These are phyloP conservation scores for Tetranychus piercei DNA, from an alignment of 2,888 invertebrate genomes.

Conservation along the genomic window DNA sequence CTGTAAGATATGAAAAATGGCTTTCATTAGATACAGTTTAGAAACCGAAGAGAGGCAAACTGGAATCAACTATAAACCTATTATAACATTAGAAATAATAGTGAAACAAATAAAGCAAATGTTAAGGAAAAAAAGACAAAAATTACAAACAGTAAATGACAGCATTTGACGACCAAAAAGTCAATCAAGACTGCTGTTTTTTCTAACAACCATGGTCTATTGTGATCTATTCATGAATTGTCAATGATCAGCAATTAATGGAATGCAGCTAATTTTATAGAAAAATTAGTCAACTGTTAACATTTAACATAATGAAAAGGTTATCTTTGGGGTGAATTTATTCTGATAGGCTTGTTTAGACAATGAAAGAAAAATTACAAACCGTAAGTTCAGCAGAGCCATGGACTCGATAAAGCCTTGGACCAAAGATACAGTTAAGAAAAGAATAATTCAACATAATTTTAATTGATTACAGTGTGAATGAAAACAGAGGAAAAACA, in stretches of 20 bases:
- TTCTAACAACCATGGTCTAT: too few relatives aligned
- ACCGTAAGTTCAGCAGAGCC: conserved; percentile 14
- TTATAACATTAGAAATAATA: background rate
- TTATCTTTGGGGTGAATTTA: background rate
- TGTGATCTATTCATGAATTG: too few relatives aligned
- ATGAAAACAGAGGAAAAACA: background rate
- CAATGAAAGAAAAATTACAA: background rate
- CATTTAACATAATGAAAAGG: conserved; percentile 19
- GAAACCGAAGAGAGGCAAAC: background rate
- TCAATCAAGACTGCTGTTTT: too few relatives aligned
- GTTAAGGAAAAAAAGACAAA: too few relatives aligned
- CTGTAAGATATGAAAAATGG: background rate
- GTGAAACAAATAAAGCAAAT: too few relatives aligned
- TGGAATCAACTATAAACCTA: background rate
- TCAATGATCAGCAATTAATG: too few relatives aligned
- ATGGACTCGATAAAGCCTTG: conserved; percentile 21
- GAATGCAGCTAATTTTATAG: too few relatives aligned
- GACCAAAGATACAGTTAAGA: conserved; percentile 18
- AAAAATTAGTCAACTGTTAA: background rate
- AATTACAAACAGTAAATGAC: too few relatives aligned
- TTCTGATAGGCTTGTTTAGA: background rate
- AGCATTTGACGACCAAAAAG: too few relatives aligned
- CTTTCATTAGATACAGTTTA: background rate
- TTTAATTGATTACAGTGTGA: background rate
- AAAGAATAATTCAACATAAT: background rate